Evolutionary conservation across 2,888 invertebrate genomes (phyloP).

Genomic region (Alloplasta piceator): DNA sequence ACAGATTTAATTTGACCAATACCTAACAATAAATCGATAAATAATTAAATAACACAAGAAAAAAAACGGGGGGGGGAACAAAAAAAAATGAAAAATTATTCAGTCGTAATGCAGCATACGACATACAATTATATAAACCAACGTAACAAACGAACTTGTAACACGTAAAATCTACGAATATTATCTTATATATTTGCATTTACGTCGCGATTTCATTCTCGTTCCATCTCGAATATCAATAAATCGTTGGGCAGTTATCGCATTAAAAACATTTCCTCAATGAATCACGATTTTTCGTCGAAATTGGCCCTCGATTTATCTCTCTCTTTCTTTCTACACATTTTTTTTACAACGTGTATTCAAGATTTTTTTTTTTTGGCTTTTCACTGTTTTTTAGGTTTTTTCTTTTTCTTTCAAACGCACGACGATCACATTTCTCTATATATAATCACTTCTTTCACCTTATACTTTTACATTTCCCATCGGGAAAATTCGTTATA

Average conservation of each 20-base stretch:
- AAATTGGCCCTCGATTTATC: constrained; percentile 2
- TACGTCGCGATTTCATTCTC: constrained; percentile 33
- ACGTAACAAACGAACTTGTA: constrained; percentile 62
- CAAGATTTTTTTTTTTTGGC: constrained; percentile 11
- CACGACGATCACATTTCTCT: constrained; percentile 44
- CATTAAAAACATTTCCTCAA: constrained; percentile 22
- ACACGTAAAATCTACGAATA: constrained; percentile 56
- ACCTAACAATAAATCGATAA: constrained; percentile 68
- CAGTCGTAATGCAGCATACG: constrained; percentile 51
- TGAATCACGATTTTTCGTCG: constrained; percentile 26
- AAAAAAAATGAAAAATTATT: constrained; percentile 19
- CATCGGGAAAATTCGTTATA: constrained; percentile 28
- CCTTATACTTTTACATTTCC: constrained; percentile 12
- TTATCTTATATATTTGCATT: constrained; percentile 47
- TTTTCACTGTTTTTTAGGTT: background rate
- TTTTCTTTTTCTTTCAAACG: constrained; percentile 14
- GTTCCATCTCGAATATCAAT: constrained; percentile 36
- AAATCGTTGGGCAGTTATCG: constrained; percentile 14
- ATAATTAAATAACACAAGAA: constrained; percentile 71
- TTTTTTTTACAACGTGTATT: background rate
- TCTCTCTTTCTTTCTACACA: constrained; percentile 6
- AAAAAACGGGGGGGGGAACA: constrained; percentile 40
- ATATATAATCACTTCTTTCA: constrained; percentile 14
- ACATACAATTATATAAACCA: constrained; percentile 46
- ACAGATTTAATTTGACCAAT: constrained; percentile 67